Percentiles rank a stretch among this genome's conserved stretches.
Conservation (phyloP, 2,888 invertebrate genomes). For the Drosophila falleni region DNA sequence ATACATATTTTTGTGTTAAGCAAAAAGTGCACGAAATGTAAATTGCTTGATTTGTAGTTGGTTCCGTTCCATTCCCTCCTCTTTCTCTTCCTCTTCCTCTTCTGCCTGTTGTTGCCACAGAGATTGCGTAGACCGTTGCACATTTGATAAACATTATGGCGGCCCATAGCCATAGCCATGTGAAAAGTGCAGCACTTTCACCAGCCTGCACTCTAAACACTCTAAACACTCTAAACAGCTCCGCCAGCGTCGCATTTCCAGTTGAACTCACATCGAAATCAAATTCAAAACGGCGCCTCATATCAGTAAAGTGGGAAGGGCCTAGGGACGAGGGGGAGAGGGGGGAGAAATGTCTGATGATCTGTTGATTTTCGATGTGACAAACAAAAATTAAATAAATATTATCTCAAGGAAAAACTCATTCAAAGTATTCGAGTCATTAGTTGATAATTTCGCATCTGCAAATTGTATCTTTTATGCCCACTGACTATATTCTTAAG, state of each 20-base stretch:
- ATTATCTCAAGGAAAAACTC: slow-evolving; percentile 3
- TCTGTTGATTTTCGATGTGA: slow-evolving; percentile 14
- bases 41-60: slow-evolving; percentile 70
- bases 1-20: neutral
- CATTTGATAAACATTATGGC: slow-evolving; percentile 72
- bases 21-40: slow-evolving; percentile 68
- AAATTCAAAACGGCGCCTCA: slow-evolving; percentile 42
- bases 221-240: slow-evolving; percentile 10
- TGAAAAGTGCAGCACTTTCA: slow-evolving; percentile 74
- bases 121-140: slow-evolving; percentile 43
- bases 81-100: neutral
- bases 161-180: slow-evolving; percentile 39
- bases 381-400: slow-evolving; percentile 25
- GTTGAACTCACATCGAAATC: slow-evolving; percentile 55
- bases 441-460: neutral
- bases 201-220: slow-evolving; percentile 34
- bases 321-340: neutral
- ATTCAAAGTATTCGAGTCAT: too few species aligned
- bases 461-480: slow-evolving; percentile 6
- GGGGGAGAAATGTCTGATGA: neutral
- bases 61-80: neutral
- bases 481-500: neutral
- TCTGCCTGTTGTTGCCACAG: neutral
- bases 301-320: neutral
- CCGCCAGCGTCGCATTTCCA: slow-evolving; percentile 36